Conservation (phyloP, 2,888 invertebrate species). For the Lysandra bellargus region DNA sequence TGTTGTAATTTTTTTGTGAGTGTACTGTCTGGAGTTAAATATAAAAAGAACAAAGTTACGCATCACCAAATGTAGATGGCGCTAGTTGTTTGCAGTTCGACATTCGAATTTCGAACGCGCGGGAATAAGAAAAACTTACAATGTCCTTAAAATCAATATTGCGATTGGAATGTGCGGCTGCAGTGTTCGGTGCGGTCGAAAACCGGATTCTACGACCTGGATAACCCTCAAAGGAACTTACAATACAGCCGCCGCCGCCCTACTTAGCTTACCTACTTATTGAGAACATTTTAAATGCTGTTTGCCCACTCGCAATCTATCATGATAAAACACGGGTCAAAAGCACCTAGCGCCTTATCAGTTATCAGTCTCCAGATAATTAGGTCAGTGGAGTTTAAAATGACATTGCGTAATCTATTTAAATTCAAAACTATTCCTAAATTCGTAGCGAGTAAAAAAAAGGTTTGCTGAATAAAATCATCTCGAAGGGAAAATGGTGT, state of each 20-base stretch:
- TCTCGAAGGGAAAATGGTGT: neutral
- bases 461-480: neutral
- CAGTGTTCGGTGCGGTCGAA: slow-evolving; percentile 57
- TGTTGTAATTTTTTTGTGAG: neutral
- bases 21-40: neutral
- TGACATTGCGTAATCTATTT: slow-evolving; percentile 5
- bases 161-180: slow-evolving; percentile 39
- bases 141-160: slow-evolving; percentile 38
- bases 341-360: slow-evolving; percentile 55
- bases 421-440: neutral
- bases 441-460: neutral
- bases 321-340: slow-evolving; percentile 59
- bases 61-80: neutral
- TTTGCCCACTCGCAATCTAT: slow-evolving; percentile 51
- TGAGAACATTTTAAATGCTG: slow-evolving; percentile 52
- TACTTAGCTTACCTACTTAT: slow-evolving; percentile 54
- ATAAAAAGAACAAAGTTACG: neutral
- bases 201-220: slow-evolving; percentile 71
- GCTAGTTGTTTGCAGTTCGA: neutral
- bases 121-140: slow-evolving; percentile 32
- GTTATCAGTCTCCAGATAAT: slow-evolving; percentile 47
- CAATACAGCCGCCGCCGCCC: slow-evolving; percentile 56
- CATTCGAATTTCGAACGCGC: neutral
- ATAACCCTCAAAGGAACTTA: slow-evolving; percentile 63
- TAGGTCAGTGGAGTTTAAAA: neutral